These are phyloP conservation scores for Cantharis nigra DNA, from an alignment of 2,888 invertebrate genomes.

Conservation along the genomic window DNA sequence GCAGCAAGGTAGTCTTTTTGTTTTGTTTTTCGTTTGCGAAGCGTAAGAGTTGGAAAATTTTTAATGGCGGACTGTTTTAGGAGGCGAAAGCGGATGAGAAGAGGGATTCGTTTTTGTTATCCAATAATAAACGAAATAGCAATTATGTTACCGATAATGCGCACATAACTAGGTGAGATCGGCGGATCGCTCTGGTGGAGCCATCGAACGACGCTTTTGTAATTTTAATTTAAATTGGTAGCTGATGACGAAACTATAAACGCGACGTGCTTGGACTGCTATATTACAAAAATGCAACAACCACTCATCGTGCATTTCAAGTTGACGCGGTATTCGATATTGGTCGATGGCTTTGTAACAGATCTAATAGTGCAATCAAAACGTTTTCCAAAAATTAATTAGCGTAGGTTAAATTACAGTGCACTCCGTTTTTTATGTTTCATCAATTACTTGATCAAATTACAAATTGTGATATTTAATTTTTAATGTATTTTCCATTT, in stretches of 20 bases:
- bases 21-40: slow-evolving; percentile 17
- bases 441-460: neutral
- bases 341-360: neutral
- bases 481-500: slow-evolving; percentile 7
- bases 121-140: slow-evolving; percentile 42
- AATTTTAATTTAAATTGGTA: slow-evolving; percentile 2
- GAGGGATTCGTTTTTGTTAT: slow-evolving; percentile 36
- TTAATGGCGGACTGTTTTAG: slow-evolving; percentile 14
- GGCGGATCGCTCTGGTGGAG: neutral
- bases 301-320: neutral
- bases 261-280: neutral
- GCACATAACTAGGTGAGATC: slow-evolving; percentile 49
- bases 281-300: neutral
- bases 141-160: slow-evolving; percentile 51
- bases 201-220: neutral
- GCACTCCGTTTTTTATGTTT: neutral
- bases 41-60: slow-evolving; percentile 10
- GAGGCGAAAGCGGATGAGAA: slow-evolving; percentile 51
- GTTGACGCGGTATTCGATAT: neutral
- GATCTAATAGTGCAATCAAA: slow-evolving; percentile 1
- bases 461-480: slow-evolving; percentile 21
- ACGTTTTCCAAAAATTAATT: neutral
- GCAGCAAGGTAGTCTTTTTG: slow-evolving; percentile 49
- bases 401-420: slow-evolving; percentile 25
- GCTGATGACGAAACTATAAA: neutral